phyloP scores from a whole-genome alignment of 2,113 vertebrate species.

The Stigmatopora argus region DNA sequence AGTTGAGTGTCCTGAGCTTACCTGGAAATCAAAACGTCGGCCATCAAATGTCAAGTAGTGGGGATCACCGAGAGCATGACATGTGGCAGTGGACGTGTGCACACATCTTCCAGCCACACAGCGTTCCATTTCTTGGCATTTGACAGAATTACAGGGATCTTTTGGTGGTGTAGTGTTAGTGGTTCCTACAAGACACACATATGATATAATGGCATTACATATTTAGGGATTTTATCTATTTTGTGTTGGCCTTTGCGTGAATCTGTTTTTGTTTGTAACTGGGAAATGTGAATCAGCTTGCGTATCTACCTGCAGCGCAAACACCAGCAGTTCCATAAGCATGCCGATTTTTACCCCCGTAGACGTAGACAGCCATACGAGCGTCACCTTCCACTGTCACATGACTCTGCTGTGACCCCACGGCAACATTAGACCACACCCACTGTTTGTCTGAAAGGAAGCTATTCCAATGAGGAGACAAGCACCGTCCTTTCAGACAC shows the following conservation, averaged over 20 bases:
- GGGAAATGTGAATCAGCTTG: background rate
- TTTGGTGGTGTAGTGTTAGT: background rate
- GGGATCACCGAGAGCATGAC: constrained; percentile 20
- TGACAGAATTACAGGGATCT: constrained; percentile 22
- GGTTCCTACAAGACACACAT: background rate
- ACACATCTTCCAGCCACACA: constrained; percentile 22
- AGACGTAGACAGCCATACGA: constrained; percentile 21
- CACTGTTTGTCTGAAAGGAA: background rate
- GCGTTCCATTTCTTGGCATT: constrained; percentile 8
- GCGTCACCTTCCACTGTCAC: constrained; percentile 25
- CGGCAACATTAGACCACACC: constrained; percentile 1
- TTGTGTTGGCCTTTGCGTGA: background rate
- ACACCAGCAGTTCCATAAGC: constrained; percentile 20
- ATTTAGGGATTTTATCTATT: background rate
- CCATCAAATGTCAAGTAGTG: constrained; percentile 30
- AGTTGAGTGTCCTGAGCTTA: background rate
- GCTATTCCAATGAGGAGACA: background rate
- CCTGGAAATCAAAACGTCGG: constrained; percentile 27
- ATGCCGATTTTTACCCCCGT: background rate
- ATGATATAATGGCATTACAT: background rate
- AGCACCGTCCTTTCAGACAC: background rate
- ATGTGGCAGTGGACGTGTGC: constrained; percentile 21
- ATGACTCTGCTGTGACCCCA: background rate
- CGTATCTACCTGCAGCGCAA: constrained; percentile 21
- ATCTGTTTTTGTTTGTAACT: background rate